Base-by-base conservation (phyloP, 2,113 vertebrate species). In the Sorex fumeus region DNA sequence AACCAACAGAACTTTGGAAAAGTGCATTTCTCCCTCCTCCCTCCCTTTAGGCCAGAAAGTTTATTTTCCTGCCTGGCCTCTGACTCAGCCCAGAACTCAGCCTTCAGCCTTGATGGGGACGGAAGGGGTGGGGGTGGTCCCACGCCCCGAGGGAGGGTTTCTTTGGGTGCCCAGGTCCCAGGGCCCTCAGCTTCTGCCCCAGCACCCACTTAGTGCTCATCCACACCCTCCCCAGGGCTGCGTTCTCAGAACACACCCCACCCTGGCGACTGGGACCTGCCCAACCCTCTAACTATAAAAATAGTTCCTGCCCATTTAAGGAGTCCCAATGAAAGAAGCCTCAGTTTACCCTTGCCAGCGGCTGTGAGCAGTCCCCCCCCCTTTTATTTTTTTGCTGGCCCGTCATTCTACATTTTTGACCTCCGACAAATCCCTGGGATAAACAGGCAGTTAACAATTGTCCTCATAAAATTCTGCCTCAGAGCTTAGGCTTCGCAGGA, bases 1-100 rank as follows among this genome's bases (percentile, higher is more conserved):
- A 60, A 60, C 57, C 94, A 97, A 97, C 93, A 0, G 88, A 50
- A 19, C 64, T 96, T 97, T 93, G 94, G 87, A 95, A 95, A 95
- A 91, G 28, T 2, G 43, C 81, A 76, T 82, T 74, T 12, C 32
- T 28, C 70, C n/a, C 80, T 94, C 70, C 87, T 81, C 50, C 34
- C 50, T 36, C 50, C 34, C 45, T 32, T 66, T 8, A 66, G 87
- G 21, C 70, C 79, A 83, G 78, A 95, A 84, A 81, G 90, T 91
- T 91, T 79, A 60, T 94, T 95, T 92, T 96, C 81, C 91, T 82
- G 32, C 77, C 0, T 1, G 43, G 88, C 66, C 53, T 89, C 84
- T 87, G 94, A 87, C 70, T 93, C 86, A 76, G 62, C 23, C 1
- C 60, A 21, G 81, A n/a, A 12, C 80, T 77, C 45, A 10, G 28